A percentile compares a stretch with the other conserved stretches of the same genome.
phyloP scores from a whole-genome alignment of 2,797 vertebrate species.

The Semotilus atromaculatus region DNA sequence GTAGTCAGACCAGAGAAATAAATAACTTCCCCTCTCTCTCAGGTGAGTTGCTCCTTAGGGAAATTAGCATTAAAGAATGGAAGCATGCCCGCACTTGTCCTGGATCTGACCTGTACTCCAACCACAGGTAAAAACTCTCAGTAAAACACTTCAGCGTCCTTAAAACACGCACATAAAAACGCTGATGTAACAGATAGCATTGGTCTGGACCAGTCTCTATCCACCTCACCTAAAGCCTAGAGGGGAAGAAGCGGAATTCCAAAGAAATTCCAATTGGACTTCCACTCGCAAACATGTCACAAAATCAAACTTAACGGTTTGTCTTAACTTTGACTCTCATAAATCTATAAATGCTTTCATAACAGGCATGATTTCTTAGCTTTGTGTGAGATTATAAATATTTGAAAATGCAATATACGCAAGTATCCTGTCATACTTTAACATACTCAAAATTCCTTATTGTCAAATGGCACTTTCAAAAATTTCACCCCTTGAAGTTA shows the following conservation, averaged over 20 bases:
- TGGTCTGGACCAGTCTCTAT: conserved; percentile 43
- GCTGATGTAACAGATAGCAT: conserved; percentile 48
- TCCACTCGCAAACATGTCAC: conserved; percentile 25
- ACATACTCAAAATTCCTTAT: conserved; percentile 6
- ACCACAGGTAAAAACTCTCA: conserved; percentile 40
- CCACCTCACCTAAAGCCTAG: conserved; percentile 36
- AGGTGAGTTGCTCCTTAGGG: conserved; percentile 45
- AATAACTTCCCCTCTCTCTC: neutral
- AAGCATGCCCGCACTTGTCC: conserved; percentile 57
- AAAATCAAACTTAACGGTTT: conserved; percentile 43
- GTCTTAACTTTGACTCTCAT: neutral
- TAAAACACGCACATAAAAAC: conserved; percentile 33
- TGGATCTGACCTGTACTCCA: conserved; percentile 47
- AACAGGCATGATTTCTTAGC: neutral
- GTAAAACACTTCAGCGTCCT: conserved; percentile 31
- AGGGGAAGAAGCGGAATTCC: conserved; percentile 47
- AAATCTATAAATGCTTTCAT: conserved; percentile 8
- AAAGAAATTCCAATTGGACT: conserved; percentile 31
- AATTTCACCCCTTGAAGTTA: neutral
- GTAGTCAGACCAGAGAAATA: neutral
- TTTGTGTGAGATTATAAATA: neutral
- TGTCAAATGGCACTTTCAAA: conserved; percentile 10
- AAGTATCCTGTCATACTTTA: conserved; percentile 17
- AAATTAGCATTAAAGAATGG: conserved; percentile 45
- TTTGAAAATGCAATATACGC: neutral